Base-by-base conservation (phyloP, 35 echinoderm and acorn worm species). In the Heliocidaris erythrogramma region DNA sequence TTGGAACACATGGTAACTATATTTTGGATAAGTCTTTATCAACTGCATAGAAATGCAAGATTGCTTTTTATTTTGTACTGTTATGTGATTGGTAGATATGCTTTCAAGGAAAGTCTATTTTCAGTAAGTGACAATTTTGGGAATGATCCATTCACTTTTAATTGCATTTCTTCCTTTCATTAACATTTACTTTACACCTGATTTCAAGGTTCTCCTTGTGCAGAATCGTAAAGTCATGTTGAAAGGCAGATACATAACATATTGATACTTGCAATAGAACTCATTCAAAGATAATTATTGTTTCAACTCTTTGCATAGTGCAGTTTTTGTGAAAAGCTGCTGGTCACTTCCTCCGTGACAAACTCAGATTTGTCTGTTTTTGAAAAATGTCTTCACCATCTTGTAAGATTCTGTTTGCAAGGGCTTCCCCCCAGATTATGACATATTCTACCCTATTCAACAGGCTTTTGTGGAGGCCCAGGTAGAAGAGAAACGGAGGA, bases 401-500 rank as follows among this genome's bases (percentile, higher is more conserved):
- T n/a, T 78, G 27, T 42, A 42, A 78, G 65, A 8, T 5, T 78
- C 8, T 78, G n/a, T 78, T 78, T 18, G 18, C 21, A 69, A 60
- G 59, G 59, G 18, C 5, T 9, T 24, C n/a, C 65, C 65, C 21
- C 17, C 65, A 92, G 50, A 35, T 59, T 30, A 94, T 29, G 27
- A 35, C 31, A 31, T 59, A 94, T 85, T 85, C 78, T 85, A 9
- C 10, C 27, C 30, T 85, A 59, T 56, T 27, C 27, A 53, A 61
- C 32, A 98, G 97, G 85, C 92, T 30, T 94, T 94, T 48, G 94
- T 97, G 1, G 94, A 97, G 88, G 94, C 95, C 24, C 96, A 98
- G 85, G 97, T 97, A 27, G 97, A 98, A 86, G 97, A 97, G 91
- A 97, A 97, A 49, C 96, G 96, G 90, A 93, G 97, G 32, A 18